Evolutionary conservation across 2,113 vertebrate species (phyloP), one percentile per base, ranked within the genome.

Genomic region (Chelonoidis abingdonii): DNA sequence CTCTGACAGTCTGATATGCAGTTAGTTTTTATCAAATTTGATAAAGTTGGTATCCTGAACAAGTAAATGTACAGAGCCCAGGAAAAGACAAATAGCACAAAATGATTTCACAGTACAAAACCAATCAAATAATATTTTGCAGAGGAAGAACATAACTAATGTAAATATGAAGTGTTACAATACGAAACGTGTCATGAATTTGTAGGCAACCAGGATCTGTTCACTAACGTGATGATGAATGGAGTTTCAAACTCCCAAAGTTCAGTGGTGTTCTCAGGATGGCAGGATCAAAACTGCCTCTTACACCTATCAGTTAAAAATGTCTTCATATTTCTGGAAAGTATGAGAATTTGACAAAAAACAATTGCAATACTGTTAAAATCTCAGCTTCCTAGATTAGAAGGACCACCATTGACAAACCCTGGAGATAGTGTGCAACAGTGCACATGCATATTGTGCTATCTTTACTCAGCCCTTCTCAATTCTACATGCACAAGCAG

Each of bases 11-110:
- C 56, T 80, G 54, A 83, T 59, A 52, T 10, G 83, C 25, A 91
- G 89, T 89, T 53, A 81, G 50, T 17, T 54, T 94, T 94, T 41
- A 93, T n/a, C 87, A 69, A 24, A 94, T 53, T 95, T 54, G 22
- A 94, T 53, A 50, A 53, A 89, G 89, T 72, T 91, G 81, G 1
- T 84, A 90, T 25, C 14, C 87, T 8, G 78, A 10, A 53, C 16
- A 89, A 52, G 11, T 52, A 80, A 93, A 94, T 92, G 86, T 80
- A 91, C 31, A 86, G 49, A 56, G 85, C 8, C 47, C 79, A 84
- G 76, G 16, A 54, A 89, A 94, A 31, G 38, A 35, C 41, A 80
- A 92, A 93, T 38, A 83, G 24, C 49, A 87, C 44, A 92, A 93
- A 91, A 1, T 31, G 13, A 85, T 87, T 95, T 93, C 56, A 92